Conservation (phyloP, 2,113 vertebrate species). For the Condylura cristata region DNA sequence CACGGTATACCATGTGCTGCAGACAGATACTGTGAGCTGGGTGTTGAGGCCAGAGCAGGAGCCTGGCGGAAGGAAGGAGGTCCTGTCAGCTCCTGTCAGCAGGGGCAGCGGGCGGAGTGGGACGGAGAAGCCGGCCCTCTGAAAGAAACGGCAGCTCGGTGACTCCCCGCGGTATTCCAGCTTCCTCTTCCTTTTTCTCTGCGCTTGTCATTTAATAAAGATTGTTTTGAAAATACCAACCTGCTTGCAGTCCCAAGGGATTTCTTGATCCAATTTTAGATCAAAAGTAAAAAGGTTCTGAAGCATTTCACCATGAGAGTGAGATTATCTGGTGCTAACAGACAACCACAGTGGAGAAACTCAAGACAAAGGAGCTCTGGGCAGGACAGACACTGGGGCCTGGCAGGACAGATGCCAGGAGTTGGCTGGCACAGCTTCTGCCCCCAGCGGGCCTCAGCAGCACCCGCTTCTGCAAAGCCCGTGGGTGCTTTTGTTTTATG, state of each 20-base stretch:
- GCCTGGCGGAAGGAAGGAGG: background rate
- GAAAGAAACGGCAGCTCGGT: background rate
- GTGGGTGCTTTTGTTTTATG: background rate
- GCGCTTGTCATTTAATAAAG: background rate
- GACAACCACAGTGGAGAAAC: background rate
- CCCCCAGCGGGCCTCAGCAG: no score
- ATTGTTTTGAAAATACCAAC: background rate
- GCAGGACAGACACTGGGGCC: fast-evolving
- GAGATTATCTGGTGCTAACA: background rate
- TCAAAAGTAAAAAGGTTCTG: background rate
- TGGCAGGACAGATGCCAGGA: fast-evolving
- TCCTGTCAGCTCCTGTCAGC: background rate
- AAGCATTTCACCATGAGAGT: background rate
- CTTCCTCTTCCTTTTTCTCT: background rate
- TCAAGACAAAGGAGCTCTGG: background rate
- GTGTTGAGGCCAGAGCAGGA: background rate
- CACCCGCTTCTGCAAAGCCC: background rate
- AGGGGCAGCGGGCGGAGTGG: background rate
- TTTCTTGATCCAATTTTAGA: background rate
- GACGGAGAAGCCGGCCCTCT: background rate
- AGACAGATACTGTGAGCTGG: background rate
- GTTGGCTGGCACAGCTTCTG: background rate
- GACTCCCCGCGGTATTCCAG: background rate
- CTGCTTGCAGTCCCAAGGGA: background rate
- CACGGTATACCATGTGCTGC: background rate